Conservation (phyloP, 2,113 vertebrate genomes). For the Cyanistes caeruleus region DNA sequence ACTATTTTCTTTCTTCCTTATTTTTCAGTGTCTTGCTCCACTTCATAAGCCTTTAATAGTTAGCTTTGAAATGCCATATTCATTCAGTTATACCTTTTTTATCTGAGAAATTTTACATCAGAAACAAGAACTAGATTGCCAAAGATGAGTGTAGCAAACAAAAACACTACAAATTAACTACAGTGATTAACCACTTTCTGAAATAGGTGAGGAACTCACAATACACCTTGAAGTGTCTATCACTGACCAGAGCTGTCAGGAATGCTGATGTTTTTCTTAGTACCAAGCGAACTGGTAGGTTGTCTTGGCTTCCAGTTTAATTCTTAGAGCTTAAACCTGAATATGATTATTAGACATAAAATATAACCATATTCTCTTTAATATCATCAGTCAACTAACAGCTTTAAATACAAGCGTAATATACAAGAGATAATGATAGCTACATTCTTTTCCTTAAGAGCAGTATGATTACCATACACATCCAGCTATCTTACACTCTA, state of each 20-base stretch:
- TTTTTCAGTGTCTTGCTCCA: neutral
- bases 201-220: neutral
- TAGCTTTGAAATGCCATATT: neutral
- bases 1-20: neutral
- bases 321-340: neutral
- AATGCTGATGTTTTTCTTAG: neutral
- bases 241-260: neutral
- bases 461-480: neutral
- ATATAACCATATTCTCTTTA: neutral
- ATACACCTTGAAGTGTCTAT: neutral
- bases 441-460: neutral
- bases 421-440: neutral
- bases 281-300: neutral
- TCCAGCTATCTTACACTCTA: neutral
- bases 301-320: neutral
- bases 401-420: neutral
- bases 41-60: fast-evolving
- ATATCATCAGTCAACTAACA: neutral
- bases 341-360: neutral
- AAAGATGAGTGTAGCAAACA: neutral
- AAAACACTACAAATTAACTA: neutral
- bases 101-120: neutral
- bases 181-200: neutral
- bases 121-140: neutral
- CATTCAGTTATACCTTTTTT: neutral